Evolutionary conservation across 2,888 invertebrate species (phyloP).

Genomic region (Ommatoiulus sabulosus): DNA sequence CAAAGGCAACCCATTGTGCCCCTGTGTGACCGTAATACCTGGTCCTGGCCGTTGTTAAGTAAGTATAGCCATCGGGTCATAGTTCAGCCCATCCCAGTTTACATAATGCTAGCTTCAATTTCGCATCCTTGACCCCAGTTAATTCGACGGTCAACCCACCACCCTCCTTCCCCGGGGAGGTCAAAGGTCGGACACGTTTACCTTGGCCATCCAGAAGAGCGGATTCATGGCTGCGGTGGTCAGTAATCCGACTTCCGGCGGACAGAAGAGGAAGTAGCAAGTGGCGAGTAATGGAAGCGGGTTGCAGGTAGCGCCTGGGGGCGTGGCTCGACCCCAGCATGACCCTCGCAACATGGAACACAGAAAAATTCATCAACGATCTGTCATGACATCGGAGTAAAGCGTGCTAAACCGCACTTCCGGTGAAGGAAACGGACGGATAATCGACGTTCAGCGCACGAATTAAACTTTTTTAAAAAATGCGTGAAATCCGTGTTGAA

Average conservation of each 20-base stretch:
- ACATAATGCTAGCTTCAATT: too few species aligned
- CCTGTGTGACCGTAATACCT: too few species aligned
- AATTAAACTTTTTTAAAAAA: neutral
- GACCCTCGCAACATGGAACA: constrained; percentile 49
- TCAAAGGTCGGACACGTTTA: constrained; percentile 14
- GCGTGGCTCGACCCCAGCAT: constrained; percentile 48
- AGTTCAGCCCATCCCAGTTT: too few species aligned
- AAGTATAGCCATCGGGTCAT: too few species aligned
- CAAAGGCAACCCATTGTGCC: too few species aligned
- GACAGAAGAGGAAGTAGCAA: neutral
- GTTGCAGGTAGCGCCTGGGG: constrained; percentile 1
- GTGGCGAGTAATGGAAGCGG: neutral
- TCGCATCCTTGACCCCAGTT: too few species aligned
- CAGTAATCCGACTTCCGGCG: neutral
- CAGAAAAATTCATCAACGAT: neutral
- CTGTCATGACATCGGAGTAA: neutral
- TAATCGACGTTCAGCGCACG: neutral
- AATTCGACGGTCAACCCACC: too few species aligned
- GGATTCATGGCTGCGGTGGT: constrained; percentile 44
- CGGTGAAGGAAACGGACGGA: neutral
- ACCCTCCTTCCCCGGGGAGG: neutral
- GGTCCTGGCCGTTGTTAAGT: too few species aligned
- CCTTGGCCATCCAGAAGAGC: constrained; percentile 55
- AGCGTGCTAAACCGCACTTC: neutral
- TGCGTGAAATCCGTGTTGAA: neutral